Evolutionary conservation across 2,888 invertebrate genomes (phyloP).

Genomic region (Melanophora roralis): DNA sequence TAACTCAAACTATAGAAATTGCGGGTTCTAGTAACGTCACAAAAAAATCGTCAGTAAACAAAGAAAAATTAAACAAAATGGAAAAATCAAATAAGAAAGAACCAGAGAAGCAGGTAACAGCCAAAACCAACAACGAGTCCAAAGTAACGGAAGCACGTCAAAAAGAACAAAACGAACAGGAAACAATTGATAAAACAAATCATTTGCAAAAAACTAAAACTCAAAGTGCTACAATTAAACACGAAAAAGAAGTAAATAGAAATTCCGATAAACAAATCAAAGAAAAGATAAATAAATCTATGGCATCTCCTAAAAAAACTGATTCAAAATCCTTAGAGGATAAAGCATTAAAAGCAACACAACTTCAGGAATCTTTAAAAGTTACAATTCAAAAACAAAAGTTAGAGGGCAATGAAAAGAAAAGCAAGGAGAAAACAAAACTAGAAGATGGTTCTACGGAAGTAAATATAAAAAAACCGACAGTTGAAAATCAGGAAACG

Average conservation of each 20-base stretch:
- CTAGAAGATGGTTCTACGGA: background rate
- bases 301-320: background rate
- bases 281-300: background rate
- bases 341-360: background rate
- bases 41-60: too few relatives aligned
- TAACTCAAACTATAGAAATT: too few relatives aligned
- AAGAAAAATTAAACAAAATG: too few relatives aligned
- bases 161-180: background rate
- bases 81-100: too few relatives aligned
- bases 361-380: background rate
- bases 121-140: background rate
- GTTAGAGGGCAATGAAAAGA: too few relatives aligned
- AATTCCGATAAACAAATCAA: background rate
- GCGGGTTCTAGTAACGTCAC: too few relatives aligned
- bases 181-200: background rate
- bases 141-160: background rate
- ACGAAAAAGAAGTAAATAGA: background rate
- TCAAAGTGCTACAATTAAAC: background rate
- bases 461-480: background rate
- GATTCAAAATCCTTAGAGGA: background rate
- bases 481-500: background rate
- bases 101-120: too few relatives aligned
- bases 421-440: background rate
- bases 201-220: background rate
- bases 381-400: too few relatives aligned